Evolutionary conservation across 2,888 invertebrate genomes (phyloP).

Genomic region (Gryllus longicercus): DNA sequence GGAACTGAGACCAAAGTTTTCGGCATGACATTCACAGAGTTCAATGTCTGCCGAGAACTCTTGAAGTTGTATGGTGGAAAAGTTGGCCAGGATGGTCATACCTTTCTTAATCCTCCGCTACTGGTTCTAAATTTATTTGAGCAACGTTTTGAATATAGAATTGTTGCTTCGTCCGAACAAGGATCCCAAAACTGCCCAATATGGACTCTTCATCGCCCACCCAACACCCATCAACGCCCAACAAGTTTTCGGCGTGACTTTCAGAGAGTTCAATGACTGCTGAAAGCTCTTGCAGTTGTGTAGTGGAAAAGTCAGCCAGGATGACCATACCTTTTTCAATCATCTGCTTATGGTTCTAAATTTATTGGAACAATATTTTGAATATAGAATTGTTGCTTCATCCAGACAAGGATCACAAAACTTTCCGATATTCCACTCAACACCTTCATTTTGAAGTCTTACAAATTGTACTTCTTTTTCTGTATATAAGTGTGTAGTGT

Average conservation of each 20-base stretch:
- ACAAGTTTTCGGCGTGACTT: slow-evolving; percentile 40
- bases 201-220: slow-evolving; percentile 40
- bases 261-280: slow-evolving; percentile 37
- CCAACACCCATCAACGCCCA: no score
- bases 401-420: slow-evolving; percentile 38
- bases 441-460: no score
- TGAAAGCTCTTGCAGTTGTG: slow-evolving; percentile 35
- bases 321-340: slow-evolving; percentile 40
- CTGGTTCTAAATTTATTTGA: slow-evolving; percentile 36
- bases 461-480: no score
- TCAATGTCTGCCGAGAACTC: slow-evolving; percentile 32
- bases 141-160: slow-evolving; percentile 37
- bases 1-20: slow-evolving; percentile 40
- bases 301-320: slow-evolving; percentile 40
- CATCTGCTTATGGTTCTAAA: slow-evolving; percentile 38
- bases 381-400: slow-evolving; percentile 39
- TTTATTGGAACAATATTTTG: slow-evolving; percentile 36
- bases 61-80: slow-evolving; percentile 39
- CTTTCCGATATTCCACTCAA: slow-evolving; percentile 34
- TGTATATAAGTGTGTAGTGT: no score
- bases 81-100: slow-evolving; percentile 41
- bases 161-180: slow-evolving; percentile 38
- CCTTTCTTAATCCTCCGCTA: slow-evolving; percentile 39
- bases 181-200: slow-evolving; percentile 39
- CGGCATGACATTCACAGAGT: slow-evolving; percentile 39